These are phyloP conservation scores for Paragorgia papillata DNA, from an alignment of 92 coral and sea anemone genomes.

Conservation along the genomic window DNA sequence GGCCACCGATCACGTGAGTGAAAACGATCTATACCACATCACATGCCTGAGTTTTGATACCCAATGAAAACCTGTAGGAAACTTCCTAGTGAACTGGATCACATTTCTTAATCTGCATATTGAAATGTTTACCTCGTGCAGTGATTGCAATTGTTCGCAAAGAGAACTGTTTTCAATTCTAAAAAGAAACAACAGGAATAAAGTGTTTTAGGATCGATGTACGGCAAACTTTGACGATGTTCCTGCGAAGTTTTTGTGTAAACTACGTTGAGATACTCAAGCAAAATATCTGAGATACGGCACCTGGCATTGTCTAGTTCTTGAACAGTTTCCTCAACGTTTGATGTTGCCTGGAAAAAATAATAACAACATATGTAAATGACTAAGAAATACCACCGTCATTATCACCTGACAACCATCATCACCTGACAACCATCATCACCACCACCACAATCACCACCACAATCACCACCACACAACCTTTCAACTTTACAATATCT, in stretches of 20 bases:
- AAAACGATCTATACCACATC: no score
- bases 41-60: no score
- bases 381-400: neutral
- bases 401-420: neutral
- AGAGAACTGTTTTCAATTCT: conserved; percentile 39
- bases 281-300: no score
- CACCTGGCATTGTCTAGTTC: conserved; percentile 65
- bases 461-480: neutral
- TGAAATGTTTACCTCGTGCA: conserved; percentile 18
- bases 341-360: conserved; percentile 63
- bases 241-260: no score
- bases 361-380: neutral
- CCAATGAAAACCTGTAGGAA: no score
- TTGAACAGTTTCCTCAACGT: conserved; percentile 77
- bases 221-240: no score
- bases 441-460: neutral
- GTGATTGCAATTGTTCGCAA: conserved; percentile 24
- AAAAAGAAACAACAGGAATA: neutral
- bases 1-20: no score
- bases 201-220: neutral
- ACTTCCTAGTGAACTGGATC: no score
- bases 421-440: neutral
- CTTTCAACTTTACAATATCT: no score
- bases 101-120: no score
- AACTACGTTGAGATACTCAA: no score